Percentiles rank a stretch among this genome's conserved stretches.
phyloP scores from a whole-genome alignment of 2,888 invertebrate genomes.

The Malacosoma neustria region DNA sequence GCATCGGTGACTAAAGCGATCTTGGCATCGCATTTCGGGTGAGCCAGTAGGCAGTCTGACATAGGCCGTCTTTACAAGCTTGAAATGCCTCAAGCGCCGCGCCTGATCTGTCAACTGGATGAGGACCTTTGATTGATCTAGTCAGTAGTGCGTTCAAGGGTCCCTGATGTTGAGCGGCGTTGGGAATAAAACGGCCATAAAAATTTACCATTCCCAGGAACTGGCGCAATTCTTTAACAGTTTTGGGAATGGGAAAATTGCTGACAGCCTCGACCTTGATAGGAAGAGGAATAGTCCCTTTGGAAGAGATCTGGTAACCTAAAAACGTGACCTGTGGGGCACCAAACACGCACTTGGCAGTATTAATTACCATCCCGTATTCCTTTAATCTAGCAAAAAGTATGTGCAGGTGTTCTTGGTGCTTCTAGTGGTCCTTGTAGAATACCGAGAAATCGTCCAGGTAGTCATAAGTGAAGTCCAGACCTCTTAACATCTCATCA shows the following conservation, averaged over 20 bases:
- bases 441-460: conserved; percentile 10
- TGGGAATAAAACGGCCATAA: conserved; percentile 6
- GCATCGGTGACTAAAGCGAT: conserved; percentile 32
- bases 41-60: conserved; percentile 25
- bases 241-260: conserved; percentile 1
- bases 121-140: conserved; percentile 4
- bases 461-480: conserved; percentile 9
- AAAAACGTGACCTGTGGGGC: conserved; percentile 8
- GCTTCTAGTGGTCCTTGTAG: conserved; percentile 8
- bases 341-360: conserved; percentile 10
- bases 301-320: conserved; percentile 6
- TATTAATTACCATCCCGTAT: neutral
- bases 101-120: conserved; percentile 10
- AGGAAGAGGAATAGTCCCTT: conserved; percentile 5
- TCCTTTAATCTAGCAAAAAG: neutral
- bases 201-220: conserved; percentile 10
- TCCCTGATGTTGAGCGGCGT: conserved; percentile 4
- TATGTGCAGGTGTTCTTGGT: neutral
- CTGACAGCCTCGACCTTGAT: neutral
- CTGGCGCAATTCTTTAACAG: conserved; percentile 1
- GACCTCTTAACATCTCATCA: conserved; percentile 8
- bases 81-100: conserved; percentile 17
- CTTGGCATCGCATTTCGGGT: conserved; percentile 22
- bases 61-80: conserved; percentile 20
- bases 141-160: conserved; percentile 3